These are phyloP conservation scores for Allobates femoralis DNA, from an alignment of 2,797 vertebrate species.

Conservation along the genomic window DNA sequence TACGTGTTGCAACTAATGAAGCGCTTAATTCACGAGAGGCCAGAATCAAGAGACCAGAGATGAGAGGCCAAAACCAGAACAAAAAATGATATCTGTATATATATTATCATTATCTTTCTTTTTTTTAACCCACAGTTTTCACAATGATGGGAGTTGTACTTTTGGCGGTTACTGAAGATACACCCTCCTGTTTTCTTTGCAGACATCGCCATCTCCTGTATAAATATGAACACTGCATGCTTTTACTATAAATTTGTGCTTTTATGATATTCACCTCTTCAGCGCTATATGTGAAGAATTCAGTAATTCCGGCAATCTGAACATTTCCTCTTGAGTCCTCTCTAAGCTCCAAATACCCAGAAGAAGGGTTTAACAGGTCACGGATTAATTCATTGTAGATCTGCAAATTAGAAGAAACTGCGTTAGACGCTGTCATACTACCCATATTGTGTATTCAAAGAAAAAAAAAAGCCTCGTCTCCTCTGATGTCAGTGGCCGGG, in stretches of 20 bases:
- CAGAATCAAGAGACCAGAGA: too few species aligned
- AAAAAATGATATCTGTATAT: too few species aligned
- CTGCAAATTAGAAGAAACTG: conserved; percentile 59
- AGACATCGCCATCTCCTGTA: not conserved
- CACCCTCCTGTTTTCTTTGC: not conserved
- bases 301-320: conserved; percentile 72
- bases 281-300: conserved; percentile 73
- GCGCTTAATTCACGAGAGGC: too few species aligned
- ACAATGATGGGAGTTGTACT: not conserved
- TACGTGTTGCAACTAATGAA: too few species aligned
- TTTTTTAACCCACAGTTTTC: not conserved
- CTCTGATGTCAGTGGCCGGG: too few species aligned
- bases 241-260: not conserved
- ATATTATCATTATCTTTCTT: too few species aligned
- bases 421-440: too few species aligned
- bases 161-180: not conserved
- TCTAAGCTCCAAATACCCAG: conserved; percentile 72
- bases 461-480: too few species aligned
- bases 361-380: conserved; percentile 75
- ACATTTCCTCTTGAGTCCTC: conserved; percentile 75
- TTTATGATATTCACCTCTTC: conserved; percentile 70
- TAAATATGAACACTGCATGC: not conserved
- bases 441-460: too few species aligned
- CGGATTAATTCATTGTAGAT: conserved; percentile 75
- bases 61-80: too few species aligned